These are phyloP conservation scores for Tetheella fluctuosa DNA, from an alignment of 2,888 invertebrate genomes.

Conservation along the genomic window DNA sequence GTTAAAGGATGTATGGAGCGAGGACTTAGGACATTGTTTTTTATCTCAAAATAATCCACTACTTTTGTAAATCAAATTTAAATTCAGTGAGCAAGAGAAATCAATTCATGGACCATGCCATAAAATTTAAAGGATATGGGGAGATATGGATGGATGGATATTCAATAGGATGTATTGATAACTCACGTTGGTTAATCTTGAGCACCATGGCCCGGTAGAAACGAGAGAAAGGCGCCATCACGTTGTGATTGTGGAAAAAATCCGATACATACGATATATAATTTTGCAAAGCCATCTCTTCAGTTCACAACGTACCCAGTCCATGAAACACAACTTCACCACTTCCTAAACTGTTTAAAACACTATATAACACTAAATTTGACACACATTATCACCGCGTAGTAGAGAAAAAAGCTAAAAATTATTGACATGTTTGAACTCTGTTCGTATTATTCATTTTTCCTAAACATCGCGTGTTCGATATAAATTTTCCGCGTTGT, in stretches of 20 bases:
- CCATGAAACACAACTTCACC: conserved; percentile 39
- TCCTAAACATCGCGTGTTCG: conserved; percentile 22
- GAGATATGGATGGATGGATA: no score
- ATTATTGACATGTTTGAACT: conserved; percentile 27
- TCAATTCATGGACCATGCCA: no score
- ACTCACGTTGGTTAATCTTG: conserved; percentile 80
- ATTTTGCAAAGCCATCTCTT: conserved; percentile 58
- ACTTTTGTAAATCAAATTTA: no score
- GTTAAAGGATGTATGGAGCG: no score
- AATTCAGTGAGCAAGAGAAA: no score
- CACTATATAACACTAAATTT: conserved; percentile 72
- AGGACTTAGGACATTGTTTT: no score
- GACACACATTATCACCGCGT: conserved; percentile 80
- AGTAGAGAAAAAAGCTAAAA: conserved; percentile 34
- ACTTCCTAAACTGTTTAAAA: conserved; percentile 50
- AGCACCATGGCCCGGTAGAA: conserved; percentile 79
- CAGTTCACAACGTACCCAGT: conserved; percentile 25
- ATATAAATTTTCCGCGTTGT: conserved; percentile 22
- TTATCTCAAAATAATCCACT: no score
- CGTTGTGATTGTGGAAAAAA: conserved; percentile 60
- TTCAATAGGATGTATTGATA: background rate
- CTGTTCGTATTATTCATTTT: conserved; percentile 20
- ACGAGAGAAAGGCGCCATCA: conserved; percentile 74
- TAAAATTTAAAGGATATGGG: no score
- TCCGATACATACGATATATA: conserved; percentile 42